phyloP scores from a whole-genome alignment of 2,113 vertebrate species.

The Azemiops feae region DNA sequence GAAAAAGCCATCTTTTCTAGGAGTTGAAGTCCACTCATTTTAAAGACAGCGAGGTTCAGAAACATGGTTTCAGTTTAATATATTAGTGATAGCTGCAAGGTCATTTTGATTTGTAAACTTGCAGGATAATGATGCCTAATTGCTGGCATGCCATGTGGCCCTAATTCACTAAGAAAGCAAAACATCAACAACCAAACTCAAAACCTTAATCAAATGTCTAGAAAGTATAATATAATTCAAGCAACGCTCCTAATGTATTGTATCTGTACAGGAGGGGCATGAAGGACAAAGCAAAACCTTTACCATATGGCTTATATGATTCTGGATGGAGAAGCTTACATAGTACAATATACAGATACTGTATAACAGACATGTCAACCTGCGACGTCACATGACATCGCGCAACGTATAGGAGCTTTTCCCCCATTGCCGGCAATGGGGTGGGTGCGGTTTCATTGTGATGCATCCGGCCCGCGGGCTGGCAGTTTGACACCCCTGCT shows the following conservation, averaged over 20 bases:
- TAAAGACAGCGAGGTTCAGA: neutral
- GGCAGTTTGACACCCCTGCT: too few relatives aligned
- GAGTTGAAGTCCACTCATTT: neutral
- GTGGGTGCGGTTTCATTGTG: too few relatives aligned
- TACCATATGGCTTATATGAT: neutral
- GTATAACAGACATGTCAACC: too few relatives aligned
- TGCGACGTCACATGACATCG: too few relatives aligned
- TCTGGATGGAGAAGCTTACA: neutral
- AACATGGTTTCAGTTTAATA: conserved; percentile 19
- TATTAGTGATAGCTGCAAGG: conserved; percentile 19
- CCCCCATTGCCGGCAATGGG: too few relatives aligned
- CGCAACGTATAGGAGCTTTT: too few relatives aligned
- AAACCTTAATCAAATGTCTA: neutral
- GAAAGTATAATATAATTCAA: neutral
- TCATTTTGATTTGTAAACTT: neutral
- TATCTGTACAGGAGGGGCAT: neutral
- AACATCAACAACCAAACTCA: neutral
- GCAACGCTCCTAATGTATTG: neutral
- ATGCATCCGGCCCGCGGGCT: too few relatives aligned
- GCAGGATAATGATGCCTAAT: conserved; percentile 1
- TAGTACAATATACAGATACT: neutral
- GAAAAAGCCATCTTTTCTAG: neutral
- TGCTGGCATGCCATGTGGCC: neutral
- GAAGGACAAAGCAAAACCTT: neutral
- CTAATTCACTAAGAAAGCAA: neutral